These are phyloP conservation scores for Sphinx pinastri DNA, from an alignment of 2,888 invertebrate species.

Conservation along the genomic window DNA sequence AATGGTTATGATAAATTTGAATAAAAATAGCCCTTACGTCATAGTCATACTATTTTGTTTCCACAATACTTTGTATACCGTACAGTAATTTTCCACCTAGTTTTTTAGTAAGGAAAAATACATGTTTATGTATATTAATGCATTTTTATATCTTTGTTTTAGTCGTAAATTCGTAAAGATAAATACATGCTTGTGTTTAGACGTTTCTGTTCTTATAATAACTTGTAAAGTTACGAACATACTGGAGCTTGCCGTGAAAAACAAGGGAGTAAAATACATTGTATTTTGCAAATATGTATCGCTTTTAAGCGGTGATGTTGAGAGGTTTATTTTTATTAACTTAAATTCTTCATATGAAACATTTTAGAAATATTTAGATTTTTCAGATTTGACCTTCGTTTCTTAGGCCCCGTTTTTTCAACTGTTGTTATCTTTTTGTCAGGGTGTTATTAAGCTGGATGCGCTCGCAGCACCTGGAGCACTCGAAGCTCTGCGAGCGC, in stretches of 20 bases:
- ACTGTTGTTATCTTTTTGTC: too few species aligned
- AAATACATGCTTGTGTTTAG: constrained; percentile 19
- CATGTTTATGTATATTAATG: neutral
- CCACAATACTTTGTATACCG: neutral
- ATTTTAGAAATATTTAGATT: too few species aligned
- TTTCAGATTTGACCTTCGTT: too few species aligned
- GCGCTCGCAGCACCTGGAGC: too few species aligned
- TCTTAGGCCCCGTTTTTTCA: too few species aligned
- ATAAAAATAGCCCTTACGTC: neutral
- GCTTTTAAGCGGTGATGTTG: too few species aligned
- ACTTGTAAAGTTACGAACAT: neutral
- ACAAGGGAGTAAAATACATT: neutral
- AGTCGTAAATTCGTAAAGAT: constrained; percentile 12
- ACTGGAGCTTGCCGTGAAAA: neutral
- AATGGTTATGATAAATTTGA: too few species aligned
- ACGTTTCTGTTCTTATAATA: constrained; percentile 19
- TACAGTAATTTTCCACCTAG: neutral
- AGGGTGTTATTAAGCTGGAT: too few species aligned
- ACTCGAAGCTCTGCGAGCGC: too few species aligned
- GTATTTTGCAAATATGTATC: too few species aligned
- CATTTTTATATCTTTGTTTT: constrained; percentile 12
- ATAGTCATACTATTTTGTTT: neutral
- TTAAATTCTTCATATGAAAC: too few species aligned
- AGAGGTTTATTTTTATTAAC: too few species aligned
- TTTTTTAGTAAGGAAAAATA: neutral